Evolutionary conservation across 1,140 invertebrate species (phyloP).

Genomic region (Choristoneura fumiferana): DNA sequence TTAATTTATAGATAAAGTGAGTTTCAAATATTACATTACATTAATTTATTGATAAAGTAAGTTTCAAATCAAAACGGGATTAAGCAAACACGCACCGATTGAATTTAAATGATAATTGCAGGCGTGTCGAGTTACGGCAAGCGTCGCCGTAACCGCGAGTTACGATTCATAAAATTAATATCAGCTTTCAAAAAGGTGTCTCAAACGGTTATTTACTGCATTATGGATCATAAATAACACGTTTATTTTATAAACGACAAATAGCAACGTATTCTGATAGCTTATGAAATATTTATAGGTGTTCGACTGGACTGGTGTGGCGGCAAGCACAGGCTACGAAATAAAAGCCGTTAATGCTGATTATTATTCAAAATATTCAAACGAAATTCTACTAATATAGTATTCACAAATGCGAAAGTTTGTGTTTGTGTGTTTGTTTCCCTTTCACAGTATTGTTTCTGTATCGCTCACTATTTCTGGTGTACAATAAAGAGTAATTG

Average conservation of each 20-base stretch:
- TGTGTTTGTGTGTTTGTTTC: too few relatives aligned
- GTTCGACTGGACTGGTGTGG: neutral
- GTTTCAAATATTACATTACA: too few relatives aligned
- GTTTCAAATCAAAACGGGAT: too few relatives aligned
- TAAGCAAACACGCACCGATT: constrained; percentile 10
- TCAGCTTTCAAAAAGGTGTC: constrained; percentile 17
- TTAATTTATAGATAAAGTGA: too few relatives aligned
- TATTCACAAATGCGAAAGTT: too few relatives aligned
- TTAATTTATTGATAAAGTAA: too few relatives aligned
- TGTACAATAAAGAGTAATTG: too few relatives aligned
- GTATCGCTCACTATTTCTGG: too few relatives aligned
- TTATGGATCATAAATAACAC: constrained; percentile 16
- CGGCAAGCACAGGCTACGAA: too few relatives aligned
- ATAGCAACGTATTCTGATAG: constrained; percentile 2
- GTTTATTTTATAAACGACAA: constrained; percentile 14
- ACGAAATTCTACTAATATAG: too few relatives aligned
- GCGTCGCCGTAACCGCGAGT: neutral
- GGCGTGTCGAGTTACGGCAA: constrained; percentile 6
- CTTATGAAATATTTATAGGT: constrained; percentile 16
- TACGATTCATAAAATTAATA: constrained; percentile 14
- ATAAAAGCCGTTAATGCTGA: neutral
- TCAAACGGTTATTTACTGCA: constrained; percentile 9
- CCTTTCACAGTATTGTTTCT: too few relatives aligned
- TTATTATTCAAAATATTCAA: constrained; percentile 2
- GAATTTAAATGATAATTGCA: constrained; percentile 16